These are phyloP conservation scores for Scalopus aquaticus DNA, from an alignment of 2,113 vertebrate genomes.

Conservation along the genomic window DNA sequence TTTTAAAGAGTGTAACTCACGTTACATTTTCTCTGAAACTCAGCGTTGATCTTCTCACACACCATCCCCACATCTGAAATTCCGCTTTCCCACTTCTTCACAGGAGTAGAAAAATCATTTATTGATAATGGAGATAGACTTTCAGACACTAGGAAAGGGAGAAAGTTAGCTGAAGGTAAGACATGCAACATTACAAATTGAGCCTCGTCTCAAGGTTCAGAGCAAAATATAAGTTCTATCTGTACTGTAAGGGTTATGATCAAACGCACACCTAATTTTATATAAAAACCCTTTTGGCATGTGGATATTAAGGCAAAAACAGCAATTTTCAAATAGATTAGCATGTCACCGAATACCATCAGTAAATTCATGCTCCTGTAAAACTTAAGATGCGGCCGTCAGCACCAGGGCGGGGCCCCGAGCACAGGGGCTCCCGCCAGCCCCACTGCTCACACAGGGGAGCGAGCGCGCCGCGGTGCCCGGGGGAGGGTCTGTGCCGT, in stretches of 20 bases:
- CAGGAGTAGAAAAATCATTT: constrained; percentile 64
- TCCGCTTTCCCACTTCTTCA: constrained; percentile 71
- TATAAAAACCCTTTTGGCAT: not conserved
- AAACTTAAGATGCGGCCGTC: not conserved
- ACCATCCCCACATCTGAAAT: constrained; percentile 77
- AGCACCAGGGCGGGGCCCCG: too few species aligned
- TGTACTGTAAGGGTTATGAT: not conserved
- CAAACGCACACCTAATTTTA: not conserved
- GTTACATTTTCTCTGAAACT: constrained; percentile 90
- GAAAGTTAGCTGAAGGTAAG: constrained; percentile 30
- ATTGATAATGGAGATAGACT: constrained; percentile 70
- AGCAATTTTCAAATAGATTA: not conserved
- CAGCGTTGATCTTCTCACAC: constrained; percentile 88
- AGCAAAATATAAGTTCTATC: not conserved
- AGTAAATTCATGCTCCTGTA: not conserved
- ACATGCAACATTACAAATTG: constrained; percentile 7
- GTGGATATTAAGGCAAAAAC: not conserved
- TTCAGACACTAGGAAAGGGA: constrained; percentile 75
- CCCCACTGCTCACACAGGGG: too few species aligned
- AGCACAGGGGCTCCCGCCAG: too few species aligned
- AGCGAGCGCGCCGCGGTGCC: too few species aligned
- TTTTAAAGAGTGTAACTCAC: constrained; percentile 78
- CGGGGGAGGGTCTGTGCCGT: too few species aligned
- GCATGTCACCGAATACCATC: too few species aligned
- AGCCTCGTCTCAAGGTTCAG: not conserved